Evolutionary conservation across 2,888 invertebrate species (phyloP).

Genomic region (Pristionchus mayeri): DNA sequence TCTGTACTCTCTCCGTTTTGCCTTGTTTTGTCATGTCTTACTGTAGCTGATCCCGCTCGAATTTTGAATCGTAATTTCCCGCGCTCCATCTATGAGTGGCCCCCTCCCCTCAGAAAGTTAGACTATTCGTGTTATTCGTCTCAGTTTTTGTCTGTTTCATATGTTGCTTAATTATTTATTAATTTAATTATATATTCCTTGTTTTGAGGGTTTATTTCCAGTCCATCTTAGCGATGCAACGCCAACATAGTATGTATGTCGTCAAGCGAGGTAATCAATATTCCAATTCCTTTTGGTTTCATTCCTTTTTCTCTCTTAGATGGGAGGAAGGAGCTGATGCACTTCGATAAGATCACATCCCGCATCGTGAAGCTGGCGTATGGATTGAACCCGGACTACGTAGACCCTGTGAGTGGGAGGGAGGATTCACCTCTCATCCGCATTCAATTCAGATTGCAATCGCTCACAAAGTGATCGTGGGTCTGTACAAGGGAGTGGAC

Average conservation of each 20-base stretch:
- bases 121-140: too few relatives aligned
- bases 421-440: background rate
- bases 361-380: constrained; percentile 95
- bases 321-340: constrained; percentile 91
- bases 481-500: constrained; percentile 94
- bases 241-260: constrained; percentile 66
- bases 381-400: constrained; percentile 93
- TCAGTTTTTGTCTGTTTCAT: background rate
- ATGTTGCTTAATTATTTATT: too few relatives aligned
- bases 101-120: too few relatives aligned
- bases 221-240: constrained; percentile 57
- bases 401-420: constrained; percentile 87
- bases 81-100: too few relatives aligned
- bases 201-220: too few relatives aligned
- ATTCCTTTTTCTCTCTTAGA: constrained; percentile 71
- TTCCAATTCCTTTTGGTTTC: background rate
- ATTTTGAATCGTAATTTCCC: too few relatives aligned
- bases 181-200: too few relatives aligned
- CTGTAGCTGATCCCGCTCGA: too few relatives aligned
- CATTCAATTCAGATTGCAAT: constrained; percentile 76
- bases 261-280: constrained; percentile 62
- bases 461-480: constrained; percentile 88
- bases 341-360: constrained; percentile 97
- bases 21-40: background rate
- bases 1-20: background rate